These are phyloP conservation scores for Spea multiplicata DNA, from an alignment of 2,113 vertebrate genomes.

Conservation along the genomic window DNA sequence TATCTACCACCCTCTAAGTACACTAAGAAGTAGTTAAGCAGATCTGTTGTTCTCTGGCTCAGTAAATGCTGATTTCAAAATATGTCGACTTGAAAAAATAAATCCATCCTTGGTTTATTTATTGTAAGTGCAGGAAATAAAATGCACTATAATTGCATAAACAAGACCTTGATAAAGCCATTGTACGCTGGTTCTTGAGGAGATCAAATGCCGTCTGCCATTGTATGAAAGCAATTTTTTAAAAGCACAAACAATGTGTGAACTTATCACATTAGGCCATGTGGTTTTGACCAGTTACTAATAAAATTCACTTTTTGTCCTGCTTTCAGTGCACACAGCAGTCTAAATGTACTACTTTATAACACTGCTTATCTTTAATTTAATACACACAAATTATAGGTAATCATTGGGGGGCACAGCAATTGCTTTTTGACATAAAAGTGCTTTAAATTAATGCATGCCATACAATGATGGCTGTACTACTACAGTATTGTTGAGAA, in stretches of 20 bases:
- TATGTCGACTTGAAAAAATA: too few relatives aligned
- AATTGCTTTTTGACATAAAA: neutral
- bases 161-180: neutral
- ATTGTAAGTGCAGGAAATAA: too few relatives aligned
- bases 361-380: neutral
- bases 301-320: neutral
- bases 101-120: too few relatives aligned
- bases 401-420: neutral
- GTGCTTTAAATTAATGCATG: too few relatives aligned
- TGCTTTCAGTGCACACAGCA: neutral
- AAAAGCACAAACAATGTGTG: slow-evolving; percentile 2
- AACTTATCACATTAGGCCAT: slow-evolving; percentile 7
- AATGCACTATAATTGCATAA: neutral
- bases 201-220: neutral
- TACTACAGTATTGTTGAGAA: too few relatives aligned
- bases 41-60: too few relatives aligned
- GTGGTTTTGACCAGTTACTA: neutral
- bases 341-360: neutral
- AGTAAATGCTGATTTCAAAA: too few relatives aligned
- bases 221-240: slow-evolving; percentile 1
- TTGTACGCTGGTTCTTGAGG: neutral
- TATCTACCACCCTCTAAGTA: too few relatives aligned
- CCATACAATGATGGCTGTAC: too few relatives aligned
- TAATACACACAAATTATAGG: neutral
- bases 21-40: too few relatives aligned